phyloP scores from a whole-genome alignment of 2,797 vertebrate species.

The Xiphorhynchus erythropygius region DNA sequence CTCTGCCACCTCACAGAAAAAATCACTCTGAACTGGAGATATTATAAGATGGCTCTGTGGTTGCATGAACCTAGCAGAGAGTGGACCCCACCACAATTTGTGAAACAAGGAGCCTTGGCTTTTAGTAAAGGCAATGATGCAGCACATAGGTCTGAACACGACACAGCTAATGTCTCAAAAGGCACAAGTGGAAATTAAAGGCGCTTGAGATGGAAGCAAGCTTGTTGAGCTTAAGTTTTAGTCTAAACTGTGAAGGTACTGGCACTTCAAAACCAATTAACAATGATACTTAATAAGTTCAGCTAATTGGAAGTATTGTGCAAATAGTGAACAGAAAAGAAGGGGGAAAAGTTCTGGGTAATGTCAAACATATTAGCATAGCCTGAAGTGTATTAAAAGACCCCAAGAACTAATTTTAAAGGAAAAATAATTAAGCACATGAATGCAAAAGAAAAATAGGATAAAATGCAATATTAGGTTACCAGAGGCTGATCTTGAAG shows the following conservation, averaged over 20 bases:
- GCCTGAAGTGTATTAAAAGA: background rate
- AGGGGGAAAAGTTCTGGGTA: background rate
- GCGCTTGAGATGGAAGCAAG: background rate
- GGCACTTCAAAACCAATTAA: background rate
- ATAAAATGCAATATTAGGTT: constrained; percentile 49
- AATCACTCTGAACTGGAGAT: background rate
- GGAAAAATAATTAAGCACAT: constrained; percentile 41
- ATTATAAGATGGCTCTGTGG: background rate
- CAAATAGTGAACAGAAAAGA: background rate
- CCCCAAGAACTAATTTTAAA: background rate
- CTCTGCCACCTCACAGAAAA: background rate
- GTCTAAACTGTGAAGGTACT: background rate
- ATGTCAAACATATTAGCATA: background rate
- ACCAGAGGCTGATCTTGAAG: constrained; percentile 39
- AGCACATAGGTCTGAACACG: background rate
- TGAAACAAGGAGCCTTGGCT: background rate
- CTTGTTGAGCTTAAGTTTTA: background rate
- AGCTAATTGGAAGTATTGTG: background rate
- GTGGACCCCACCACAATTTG: background rate
- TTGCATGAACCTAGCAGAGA: background rate
- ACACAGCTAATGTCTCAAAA: background rate
- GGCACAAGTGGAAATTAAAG: background rate
- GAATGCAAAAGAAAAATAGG: constrained; percentile 26
- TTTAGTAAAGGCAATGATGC: background rate
- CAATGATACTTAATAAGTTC: background rate